Base-by-base conservation (phyloP, 2,113 vertebrate species). In the Solenodon paradoxus region DNA sequence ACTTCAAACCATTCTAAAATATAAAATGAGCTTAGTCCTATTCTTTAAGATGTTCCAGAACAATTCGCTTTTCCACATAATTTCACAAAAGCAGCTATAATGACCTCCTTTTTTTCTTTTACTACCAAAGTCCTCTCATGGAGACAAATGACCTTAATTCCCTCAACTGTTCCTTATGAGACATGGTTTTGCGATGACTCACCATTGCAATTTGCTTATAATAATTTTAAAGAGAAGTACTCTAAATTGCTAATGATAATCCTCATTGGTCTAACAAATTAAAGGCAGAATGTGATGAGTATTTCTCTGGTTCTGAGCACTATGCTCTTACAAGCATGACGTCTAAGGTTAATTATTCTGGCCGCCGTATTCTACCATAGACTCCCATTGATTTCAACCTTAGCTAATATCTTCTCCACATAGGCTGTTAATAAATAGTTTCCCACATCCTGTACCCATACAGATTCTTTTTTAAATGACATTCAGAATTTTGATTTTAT, bases 361-460 rank as follows among this genome's bases (percentile, higher is more conserved):
- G 38, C 78, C 84, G 15, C 66, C 64, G 49, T 5, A 68, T 20
- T 42, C 17, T 26, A 79, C 16, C 32, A 30, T 89, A 38, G 22
- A 75, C 90, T 94, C 51, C 30, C 72, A 88, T 80, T 83, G 91
- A 83, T 59, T 87, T 94, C 20, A 88, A 82, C 47, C 63, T 71
- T 38, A 89, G 9, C 9, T 64, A 84, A 47, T 87, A 26, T n/a
- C 30, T 77, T 93, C 40, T 93, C 77, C 24, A 40, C 40, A 30
- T 47, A 59, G 35, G 1, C 38, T 80, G 30, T 61, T 71, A 69
- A 72, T 94, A 95, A 94, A 72, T 90, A 88, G 9, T 45, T 35
- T 92, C 55, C n/a, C 0, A 85, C 30, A 61, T 22, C 10, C 32
- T 47, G 1, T 40, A 63, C 26, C 8, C 66, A 87, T 69, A 26